These are phyloP conservation scores for Mizuhopecten yessoensis DNA, from an alignment of 1,140 invertebrate species.

Conservation along the genomic window DNA sequence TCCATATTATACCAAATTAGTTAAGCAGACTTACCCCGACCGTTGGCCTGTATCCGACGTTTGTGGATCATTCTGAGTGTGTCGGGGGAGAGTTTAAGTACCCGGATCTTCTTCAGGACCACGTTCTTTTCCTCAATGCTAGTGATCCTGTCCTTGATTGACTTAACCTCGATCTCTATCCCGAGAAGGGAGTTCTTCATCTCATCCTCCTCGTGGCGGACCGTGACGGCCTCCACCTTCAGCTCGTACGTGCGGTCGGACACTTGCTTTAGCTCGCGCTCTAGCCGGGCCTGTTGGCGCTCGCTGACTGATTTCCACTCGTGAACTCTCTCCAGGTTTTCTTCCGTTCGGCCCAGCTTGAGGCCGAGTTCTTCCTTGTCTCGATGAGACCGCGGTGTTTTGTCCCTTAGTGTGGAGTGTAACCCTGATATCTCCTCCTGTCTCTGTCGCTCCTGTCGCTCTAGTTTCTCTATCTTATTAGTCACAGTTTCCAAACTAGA, in stretches of 20 bases:
- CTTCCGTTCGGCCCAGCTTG: slow-evolving; percentile 59
- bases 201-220: slow-evolving; percentile 69
- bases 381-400: slow-evolving; percentile 62
- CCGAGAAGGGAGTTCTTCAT: slow-evolving; percentile 61
- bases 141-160: slow-evolving; percentile 63
- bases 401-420: slow-evolving; percentile 63
- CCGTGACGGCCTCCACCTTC: slow-evolving; percentile 72
- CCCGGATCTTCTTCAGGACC: slow-evolving; percentile 68
- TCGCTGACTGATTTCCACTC: slow-evolving; percentile 67
- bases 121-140: slow-evolving; percentile 67
- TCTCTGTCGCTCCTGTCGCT: slow-evolving; percentile 65
- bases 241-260: slow-evolving; percentile 71
- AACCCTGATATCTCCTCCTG: slow-evolving; percentile 62
- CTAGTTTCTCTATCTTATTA: slow-evolving; percentile 65
- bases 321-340: slow-evolving; percentile 60
- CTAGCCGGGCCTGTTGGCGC: slow-evolving; percentile 64
- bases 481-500: slow-evolving; percentile 67
- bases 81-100: slow-evolving; percentile 68
- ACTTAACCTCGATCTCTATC: slow-evolving; percentile 69
- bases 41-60: background rate
- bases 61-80: slow-evolving; percentile 66
- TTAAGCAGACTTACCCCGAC: background rate
- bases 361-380: slow-evolving; percentile 64
- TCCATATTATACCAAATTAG: too few species aligned
- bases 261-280: slow-evolving; percentile 66